These are phyloP conservation scores for Tetrax tetrax DNA, from an alignment of 2,113 vertebrate genomes.

Conservation along the genomic window DNA sequence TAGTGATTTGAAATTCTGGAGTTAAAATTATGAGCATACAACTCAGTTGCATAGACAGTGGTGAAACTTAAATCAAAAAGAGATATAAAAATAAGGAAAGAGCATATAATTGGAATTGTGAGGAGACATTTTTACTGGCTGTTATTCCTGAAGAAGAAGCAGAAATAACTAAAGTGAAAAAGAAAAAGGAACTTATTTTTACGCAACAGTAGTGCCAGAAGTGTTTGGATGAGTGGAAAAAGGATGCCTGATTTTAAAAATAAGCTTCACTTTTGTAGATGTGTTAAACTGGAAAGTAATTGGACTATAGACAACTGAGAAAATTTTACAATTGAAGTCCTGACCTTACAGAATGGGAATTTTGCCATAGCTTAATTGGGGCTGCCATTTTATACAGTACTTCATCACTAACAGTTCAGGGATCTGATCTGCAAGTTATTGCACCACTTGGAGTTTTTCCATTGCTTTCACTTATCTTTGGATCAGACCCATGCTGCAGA, in stretches of 20 bases:
- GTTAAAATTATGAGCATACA: neutral
- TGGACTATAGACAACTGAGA: neutral
- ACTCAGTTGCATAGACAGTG: neutral
- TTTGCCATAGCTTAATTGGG: constrained; percentile 37
- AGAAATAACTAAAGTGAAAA: neutral
- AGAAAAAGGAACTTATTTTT: neutral
- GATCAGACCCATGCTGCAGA: neutral
- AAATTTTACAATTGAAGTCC: neutral
- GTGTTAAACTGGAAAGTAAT: neutral
- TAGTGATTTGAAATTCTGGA: neutral
- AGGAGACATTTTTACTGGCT: neutral
- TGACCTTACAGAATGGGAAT: constrained; percentile 14
- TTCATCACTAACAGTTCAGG: constrained; percentile 10
- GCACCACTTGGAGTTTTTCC: constrained; percentile 3
- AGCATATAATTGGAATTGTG: neutral
- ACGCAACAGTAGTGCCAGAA: neutral
- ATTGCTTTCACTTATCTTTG: constrained; percentile 3
- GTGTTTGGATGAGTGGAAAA: neutral
- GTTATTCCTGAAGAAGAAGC: neutral
- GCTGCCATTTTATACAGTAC: neutral
- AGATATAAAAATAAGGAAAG: neutral
- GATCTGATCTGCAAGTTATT: neutral
- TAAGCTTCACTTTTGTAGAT: neutral
- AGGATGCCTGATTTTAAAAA: neutral
- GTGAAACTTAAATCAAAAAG: neutral